Conservation (phyloP, 2,113 vertebrate species). For the Leptocoma aspasia region DNA sequence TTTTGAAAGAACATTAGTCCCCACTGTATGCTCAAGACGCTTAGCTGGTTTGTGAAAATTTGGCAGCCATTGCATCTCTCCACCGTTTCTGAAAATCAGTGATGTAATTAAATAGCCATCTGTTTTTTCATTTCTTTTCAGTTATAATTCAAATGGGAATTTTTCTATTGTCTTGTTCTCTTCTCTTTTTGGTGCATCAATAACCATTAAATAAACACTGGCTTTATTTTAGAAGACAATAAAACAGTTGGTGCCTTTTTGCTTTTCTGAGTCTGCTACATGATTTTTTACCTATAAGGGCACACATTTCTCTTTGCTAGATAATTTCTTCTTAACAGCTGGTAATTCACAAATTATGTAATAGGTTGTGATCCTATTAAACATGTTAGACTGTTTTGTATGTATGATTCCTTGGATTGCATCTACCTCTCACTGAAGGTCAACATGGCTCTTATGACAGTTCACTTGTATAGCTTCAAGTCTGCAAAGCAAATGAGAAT, state of each 20-base stretch:
- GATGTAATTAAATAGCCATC: fast-evolving
- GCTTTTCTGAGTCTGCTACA: not conserved
- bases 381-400: not conserved
- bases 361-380: not conserved
- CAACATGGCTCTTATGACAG: fast-evolving
- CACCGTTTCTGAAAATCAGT: not conserved
- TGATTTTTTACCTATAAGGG: not conserved
- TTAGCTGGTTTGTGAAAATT: not conserved
- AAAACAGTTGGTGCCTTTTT: not conserved
- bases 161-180: not conserved
- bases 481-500: not conserved
- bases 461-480: not conserved
- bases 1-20: not conserved
- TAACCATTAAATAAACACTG: not conserved
- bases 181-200: not conserved
- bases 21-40: not conserved
- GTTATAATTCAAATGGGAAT: not conserved
- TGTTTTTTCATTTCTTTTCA: not conserved
- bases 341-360: not conserved
- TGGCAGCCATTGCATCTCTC: not conserved
- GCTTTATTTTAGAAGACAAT: not conserved
- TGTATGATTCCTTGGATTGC: not conserved
- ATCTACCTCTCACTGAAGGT: not conserved
- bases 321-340: not conserved
- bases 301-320: not conserved